Base-by-base conservation (phyloP, 2,797 vertebrate genomes). In the Parauchenoglanis punctatus region DNA sequence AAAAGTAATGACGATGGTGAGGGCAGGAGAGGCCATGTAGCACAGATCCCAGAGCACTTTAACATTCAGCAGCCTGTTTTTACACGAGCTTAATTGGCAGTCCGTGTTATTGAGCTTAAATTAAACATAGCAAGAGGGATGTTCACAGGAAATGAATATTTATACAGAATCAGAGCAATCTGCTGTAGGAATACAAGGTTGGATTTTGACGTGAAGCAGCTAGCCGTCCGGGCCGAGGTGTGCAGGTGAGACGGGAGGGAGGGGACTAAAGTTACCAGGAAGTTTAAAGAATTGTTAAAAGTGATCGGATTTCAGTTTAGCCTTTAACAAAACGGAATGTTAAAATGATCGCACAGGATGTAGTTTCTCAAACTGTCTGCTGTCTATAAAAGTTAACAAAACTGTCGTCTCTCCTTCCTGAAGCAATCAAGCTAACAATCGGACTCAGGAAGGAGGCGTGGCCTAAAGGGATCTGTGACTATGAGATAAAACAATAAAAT, bases 101-200 rank as follows among this genome's bases (percentile, higher is more conserved):
- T 44, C 73, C 44, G 76, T 88, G 91, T 93, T 89, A 90, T 89
- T 52, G 49, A 61, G 75, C 92, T 89, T 91, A 88, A 92, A 90
- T 92, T 91, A 92, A 90, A 89, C 90, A 87, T 88, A 90, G 75
- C 80, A 76, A 49, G 89, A 89, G 85, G 89, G 93, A 87, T 73
- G 88, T 90, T 88, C 86, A 81, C 89, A 91, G 89, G 78, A 91
- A 83, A 52, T 84, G 58, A 85, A 90, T 90, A 92, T 90, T 83
- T 83, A 86, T 89, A 87, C 85, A 73, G 87, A 23, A 88, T 90
- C 67, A 20, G 76, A 89, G 87, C 85, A 85, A 68, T 87, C 87
- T 75, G 87, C 87, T 80, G 88, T 77, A 49, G 67, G 63, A 31
- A 76, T 81, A 88, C 85, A 88, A 82, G 68, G 84, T 87, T 84